phyloP scores from a whole-genome alignment of 2,797 vertebrate species.

The Falco peregrinus region DNA sequence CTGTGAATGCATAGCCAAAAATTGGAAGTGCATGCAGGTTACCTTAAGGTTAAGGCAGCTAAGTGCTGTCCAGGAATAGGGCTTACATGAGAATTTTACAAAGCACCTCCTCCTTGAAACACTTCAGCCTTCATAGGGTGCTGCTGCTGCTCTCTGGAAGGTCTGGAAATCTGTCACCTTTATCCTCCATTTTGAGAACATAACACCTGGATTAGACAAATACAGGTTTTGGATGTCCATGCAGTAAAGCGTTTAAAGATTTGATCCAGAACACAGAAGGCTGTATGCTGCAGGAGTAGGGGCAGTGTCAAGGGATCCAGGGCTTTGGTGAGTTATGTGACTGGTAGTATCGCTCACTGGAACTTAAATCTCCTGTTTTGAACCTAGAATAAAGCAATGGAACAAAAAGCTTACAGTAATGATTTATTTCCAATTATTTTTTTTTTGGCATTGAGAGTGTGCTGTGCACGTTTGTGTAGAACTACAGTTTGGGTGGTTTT shows the following conservation, averaged over 20 bases:
- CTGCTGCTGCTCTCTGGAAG: background rate
- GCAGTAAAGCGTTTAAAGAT: background rate
- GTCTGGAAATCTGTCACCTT: background rate
- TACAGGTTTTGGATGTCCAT: background rate
- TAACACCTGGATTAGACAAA: background rate
- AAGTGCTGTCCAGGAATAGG: background rate
- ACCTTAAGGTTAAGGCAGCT: background rate
- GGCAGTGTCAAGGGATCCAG: background rate
- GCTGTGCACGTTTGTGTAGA: background rate
- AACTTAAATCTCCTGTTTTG: slow-evolving; percentile 22
- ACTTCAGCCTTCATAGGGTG: background rate
- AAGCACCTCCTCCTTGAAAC: background rate
- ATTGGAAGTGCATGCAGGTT: background rate
- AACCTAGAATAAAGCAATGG: background rate
- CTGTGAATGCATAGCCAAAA: background rate
- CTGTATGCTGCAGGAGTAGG: background rate
- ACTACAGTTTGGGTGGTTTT: background rate
- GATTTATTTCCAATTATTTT: background rate
- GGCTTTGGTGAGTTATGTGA: background rate
- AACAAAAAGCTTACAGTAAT: background rate
- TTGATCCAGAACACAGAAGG: background rate
- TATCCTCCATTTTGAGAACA: background rate
- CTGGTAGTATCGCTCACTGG: background rate
- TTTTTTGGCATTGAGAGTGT: background rate
- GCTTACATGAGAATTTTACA: background rate